Conservation (phyloP, 1,140 invertebrate species). For the Pteromalus puparum region DNA sequence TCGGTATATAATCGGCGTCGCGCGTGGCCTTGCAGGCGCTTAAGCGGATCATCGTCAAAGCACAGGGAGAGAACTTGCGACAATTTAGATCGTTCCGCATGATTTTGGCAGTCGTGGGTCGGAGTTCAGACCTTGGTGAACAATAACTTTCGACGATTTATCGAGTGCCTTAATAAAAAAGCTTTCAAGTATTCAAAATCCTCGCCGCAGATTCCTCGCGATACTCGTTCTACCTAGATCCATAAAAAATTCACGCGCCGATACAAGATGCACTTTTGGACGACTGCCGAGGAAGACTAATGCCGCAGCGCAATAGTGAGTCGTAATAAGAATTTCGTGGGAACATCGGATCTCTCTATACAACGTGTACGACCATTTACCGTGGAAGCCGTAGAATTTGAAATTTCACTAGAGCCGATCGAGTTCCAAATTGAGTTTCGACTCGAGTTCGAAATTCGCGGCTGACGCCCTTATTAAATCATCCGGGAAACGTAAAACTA, state of each 20-base stretch:
- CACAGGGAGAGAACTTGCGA: neutral
- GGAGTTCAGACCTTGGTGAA: no score
- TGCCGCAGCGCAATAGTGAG: neutral
- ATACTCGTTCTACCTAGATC: neutral
- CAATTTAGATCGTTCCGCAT: neutral
- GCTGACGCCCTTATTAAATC: neutral
- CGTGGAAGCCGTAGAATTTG: neutral
- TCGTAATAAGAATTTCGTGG: neutral
- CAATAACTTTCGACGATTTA: no score
- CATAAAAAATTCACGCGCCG: neutral
- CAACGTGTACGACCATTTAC: neutral
- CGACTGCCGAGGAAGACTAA: constrained; percentile 20
- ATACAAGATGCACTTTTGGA: neutral
- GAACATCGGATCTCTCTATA: neutral
- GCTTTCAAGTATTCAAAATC: no score
- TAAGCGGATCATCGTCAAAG: neutral
- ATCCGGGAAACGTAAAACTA: no score
- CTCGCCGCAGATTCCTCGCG: no score
- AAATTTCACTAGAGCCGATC: neutral
- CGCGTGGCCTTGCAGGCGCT: neutral
- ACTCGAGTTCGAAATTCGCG: neutral
- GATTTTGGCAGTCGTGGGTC: neutral
- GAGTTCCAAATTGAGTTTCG: neutral
- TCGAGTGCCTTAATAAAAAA: no score
- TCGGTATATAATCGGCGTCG: neutral